Evolutionary conservation across 2,113 vertebrate genomes (phyloP).

Genomic region (Rhinoderma darwinii): DNA sequence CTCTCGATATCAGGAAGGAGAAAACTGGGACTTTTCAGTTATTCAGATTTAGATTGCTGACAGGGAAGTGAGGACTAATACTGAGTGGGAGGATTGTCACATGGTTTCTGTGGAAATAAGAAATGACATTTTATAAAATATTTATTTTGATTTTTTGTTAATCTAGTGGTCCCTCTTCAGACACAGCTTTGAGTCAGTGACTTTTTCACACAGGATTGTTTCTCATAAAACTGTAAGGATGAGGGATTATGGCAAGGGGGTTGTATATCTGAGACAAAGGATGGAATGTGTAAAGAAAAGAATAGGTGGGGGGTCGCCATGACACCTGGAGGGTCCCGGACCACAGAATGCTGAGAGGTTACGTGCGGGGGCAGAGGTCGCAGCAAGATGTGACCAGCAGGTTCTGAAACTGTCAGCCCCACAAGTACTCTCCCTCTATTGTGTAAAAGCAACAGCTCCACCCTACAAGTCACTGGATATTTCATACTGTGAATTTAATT

Average conservation of each 20-base stretch:
- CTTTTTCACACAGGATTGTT: background rate
- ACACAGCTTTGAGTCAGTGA: background rate
- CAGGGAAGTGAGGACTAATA: background rate
- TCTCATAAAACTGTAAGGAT: conserved; percentile 17
- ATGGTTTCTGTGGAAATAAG: background rate
- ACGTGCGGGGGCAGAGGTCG: conserved; percentile 39
- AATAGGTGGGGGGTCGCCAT: conserved; percentile 32
- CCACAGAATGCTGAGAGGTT: conserved; percentile 35
- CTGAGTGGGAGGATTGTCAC: background rate
- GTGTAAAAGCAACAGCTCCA: background rate
- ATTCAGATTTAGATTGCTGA: background rate
- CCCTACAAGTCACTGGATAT: background rate
- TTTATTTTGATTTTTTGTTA: background rate
- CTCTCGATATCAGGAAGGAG: background rate
- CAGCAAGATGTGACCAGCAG: conserved; percentile 21
- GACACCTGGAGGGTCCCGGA: conserved; percentile 51
- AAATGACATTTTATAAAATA: background rate
- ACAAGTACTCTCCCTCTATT: background rate
- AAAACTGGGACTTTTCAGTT: background rate
- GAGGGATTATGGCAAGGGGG: conserved; percentile 2
- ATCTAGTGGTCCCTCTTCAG: background rate
- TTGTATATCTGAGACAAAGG: conserved; percentile 36
- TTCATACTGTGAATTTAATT: background rate
- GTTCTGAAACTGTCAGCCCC: background rate
- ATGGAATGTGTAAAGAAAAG: conserved; percentile 48